phyloP scores from a whole-genome alignment of 2,797 vertebrate genomes.

The Orestias chungarensis region DNA sequence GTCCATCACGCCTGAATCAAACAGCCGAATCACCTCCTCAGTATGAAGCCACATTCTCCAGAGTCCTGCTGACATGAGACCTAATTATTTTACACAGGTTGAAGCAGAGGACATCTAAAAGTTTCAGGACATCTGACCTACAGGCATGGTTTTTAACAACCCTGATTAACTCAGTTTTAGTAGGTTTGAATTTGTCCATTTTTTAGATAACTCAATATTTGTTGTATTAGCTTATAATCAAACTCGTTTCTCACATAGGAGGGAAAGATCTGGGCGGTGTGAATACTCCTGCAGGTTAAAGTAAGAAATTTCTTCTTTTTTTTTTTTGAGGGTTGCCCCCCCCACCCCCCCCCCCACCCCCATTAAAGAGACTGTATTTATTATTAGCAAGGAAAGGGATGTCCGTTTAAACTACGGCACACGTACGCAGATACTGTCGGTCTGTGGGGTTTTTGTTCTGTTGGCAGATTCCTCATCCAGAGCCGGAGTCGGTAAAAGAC shows the following conservation, averaged over 20 bases:
- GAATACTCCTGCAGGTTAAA: background rate
- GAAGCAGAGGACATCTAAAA: too few species aligned
- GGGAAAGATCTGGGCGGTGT: background rate
- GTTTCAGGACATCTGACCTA: too few species aligned
- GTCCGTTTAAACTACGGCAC: background rate
- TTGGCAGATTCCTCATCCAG: constrained; percentile 11
- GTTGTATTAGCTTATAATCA: background rate
- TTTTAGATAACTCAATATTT: background rate
- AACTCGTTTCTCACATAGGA: background rate
- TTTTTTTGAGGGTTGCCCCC: too few species aligned
- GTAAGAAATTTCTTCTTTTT: background rate
- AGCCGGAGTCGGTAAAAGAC: constrained; percentile 18
- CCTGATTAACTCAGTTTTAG: background rate
- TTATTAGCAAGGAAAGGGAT: background rate
- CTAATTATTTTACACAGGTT: too few species aligned
- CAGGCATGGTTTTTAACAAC: too few species aligned
- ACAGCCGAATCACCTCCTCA: too few species aligned
- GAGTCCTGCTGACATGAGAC: too few species aligned
- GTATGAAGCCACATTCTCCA: too few species aligned
- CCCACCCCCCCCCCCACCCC: too few species aligned
- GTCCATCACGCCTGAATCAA: too few species aligned
- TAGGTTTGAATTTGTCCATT: background rate
- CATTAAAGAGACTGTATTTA: background rate
- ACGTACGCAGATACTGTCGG: constrained; percentile 16
- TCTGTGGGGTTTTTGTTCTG: constrained; percentile 16